These are phyloP conservation scores for Erpobdella octoculata DNA, from an alignment of 2,888 invertebrate genomes.

Conservation along the genomic window DNA sequence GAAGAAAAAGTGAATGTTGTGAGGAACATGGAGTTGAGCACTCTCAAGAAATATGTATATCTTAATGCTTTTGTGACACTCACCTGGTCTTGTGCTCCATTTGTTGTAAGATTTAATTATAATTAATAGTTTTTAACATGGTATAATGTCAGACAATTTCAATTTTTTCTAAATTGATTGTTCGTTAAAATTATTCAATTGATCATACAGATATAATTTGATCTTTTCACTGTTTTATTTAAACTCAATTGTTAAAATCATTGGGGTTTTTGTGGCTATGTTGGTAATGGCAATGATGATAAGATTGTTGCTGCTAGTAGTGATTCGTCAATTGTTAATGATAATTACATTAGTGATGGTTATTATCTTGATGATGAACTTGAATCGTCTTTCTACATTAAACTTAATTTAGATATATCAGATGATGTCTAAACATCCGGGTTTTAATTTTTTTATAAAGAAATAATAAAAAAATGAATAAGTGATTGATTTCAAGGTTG, in stretches of 20 bases:
- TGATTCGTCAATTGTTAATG: not conserved
- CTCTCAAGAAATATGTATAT: constrained; percentile 77
- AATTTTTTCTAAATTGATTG: no score
- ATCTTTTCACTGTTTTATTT: no score
- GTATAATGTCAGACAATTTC: no score
- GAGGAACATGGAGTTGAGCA: constrained; percentile 75
- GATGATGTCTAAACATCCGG: no score
- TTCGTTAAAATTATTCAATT: no score
- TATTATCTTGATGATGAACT: not conserved
- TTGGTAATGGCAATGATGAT: not conserved
- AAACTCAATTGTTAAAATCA: not conserved
- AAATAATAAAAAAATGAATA: no score
- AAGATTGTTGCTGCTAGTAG: not conserved
- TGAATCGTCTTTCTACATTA: no score
- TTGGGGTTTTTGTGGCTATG: not conserved
- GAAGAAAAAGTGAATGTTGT: constrained; percentile 76
- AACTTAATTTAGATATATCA: no score
- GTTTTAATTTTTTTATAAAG: no score
- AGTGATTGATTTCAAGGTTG: no score
- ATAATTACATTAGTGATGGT: not conserved
- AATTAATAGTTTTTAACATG: no score
- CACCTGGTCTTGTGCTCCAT: constrained; percentile 88
- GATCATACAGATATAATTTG: no score
- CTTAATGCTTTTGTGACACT: constrained; percentile 66
- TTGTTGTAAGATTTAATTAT: constrained; percentile 77